Evolutionary conservation across 2,888 invertebrate species (phyloP).

Genomic region (Vesta saturnalis): DNA sequence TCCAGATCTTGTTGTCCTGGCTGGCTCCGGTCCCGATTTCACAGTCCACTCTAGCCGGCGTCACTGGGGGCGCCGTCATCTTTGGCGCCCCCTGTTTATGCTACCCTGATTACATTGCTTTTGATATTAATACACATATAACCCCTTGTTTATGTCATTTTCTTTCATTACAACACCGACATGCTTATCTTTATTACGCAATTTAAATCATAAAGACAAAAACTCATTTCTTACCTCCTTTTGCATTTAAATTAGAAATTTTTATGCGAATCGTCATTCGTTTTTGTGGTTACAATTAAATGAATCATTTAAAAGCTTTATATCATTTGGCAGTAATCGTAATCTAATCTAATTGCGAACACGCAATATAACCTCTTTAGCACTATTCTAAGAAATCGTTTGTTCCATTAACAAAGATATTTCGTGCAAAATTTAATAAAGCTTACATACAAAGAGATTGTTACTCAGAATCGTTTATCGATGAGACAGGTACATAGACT

Average conservation of each 20-base stretch:
- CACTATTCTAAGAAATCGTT: no score
- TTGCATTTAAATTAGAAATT: background rate
- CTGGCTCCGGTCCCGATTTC: constrained; percentile 52
- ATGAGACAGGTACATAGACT: no score
- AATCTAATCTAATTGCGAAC: no score
- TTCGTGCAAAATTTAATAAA: no score
- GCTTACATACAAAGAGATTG: no score
- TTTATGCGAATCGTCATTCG: no score
- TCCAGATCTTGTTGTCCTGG: constrained; percentile 43
- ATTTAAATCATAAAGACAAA: background rate
- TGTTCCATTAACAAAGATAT: no score
- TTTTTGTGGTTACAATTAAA: background rate
- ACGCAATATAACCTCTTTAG: no score
- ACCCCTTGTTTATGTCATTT: constrained; percentile 30
- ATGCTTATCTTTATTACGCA: constrained; percentile 19
- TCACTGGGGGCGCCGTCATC: constrained; percentile 52
- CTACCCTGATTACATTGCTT: constrained; percentile 48
- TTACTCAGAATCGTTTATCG: no score
- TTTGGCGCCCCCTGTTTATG: constrained; percentile 55
- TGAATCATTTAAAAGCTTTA: background rate
- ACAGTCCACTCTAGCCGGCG: constrained; percentile 55
- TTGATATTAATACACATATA: constrained; percentile 56
- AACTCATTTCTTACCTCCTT: background rate
- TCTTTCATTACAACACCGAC: constrained; percentile 11
- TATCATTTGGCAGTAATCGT: no score